A percentile compares a stretch with the other conserved stretches of the same genome.
Evolutionary conservation across 2,797 vertebrate species (phyloP).

Genomic region (Rhinophrynus dorsalis): DNA sequence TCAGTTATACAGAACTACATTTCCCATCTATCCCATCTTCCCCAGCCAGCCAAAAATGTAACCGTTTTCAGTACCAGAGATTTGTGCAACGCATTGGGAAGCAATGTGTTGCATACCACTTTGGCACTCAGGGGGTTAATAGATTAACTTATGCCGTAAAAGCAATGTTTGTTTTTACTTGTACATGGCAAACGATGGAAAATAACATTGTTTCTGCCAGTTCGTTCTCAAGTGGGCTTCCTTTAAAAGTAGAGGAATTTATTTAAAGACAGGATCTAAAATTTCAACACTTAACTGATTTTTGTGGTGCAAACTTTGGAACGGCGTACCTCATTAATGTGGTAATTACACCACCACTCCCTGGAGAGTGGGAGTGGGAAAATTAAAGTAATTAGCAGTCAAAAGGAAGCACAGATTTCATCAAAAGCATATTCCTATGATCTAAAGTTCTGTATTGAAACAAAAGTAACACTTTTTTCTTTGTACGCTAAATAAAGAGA

Average conservation of each 20-base stretch:
- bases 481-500: too few species aligned
- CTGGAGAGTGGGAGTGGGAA: conserved; percentile 7
- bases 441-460: too few species aligned
- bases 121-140: too few species aligned
- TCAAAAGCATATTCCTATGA: neutral
- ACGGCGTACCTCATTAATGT: conserved; percentile 9
- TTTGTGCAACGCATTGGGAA: too few species aligned
- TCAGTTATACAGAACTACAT: too few species aligned
- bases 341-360: conserved; percentile 27
- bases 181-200: conserved; percentile 6
- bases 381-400: conserved; percentile 5
- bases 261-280: conserved; percentile 19
- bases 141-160: too few species aligned
- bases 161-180: conserved; percentile 29
- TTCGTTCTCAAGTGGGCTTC: conserved; percentile 18
- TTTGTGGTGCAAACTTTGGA: conserved; percentile 28
- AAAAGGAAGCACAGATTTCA: conserved; percentile 13
- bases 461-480: too few species aligned
- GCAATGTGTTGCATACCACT: too few species aligned
- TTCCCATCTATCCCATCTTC: too few species aligned
- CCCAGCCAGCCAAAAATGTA: too few species aligned
- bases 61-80: too few species aligned
- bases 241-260: conserved; percentile 21
- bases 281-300: conserved; percentile 19
- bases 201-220: conserved; percentile 24